Evolutionary conservation across 2,797 vertebrate species (phyloP), one percentile per base, ranked within the genome.

Genomic region (Tarsius wallacei): DNA sequence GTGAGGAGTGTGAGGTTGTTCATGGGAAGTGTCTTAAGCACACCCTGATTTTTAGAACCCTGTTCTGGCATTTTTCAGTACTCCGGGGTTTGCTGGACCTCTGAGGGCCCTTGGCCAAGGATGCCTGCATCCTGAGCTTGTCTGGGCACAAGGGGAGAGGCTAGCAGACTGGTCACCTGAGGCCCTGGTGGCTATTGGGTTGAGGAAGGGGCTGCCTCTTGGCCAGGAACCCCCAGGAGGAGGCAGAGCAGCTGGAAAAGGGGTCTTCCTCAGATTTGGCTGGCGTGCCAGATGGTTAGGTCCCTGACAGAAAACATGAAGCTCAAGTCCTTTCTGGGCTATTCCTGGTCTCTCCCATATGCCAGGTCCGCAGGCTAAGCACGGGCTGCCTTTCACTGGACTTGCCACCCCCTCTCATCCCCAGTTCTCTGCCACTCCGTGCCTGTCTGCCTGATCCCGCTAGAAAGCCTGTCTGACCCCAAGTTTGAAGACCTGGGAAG

Each of bases 11-110:
- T 77, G 90, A 36, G 88, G 82, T 77, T 89, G 57, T 80, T 80
- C 89, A 74, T 61, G 88, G 61, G 47, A 94, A 96, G 73, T 33
- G 55, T 82, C 59, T 73, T 91, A 16, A 77, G 73, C 63, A 81
- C 31, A 28, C 47, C 78, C 66, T 8, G 5, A 26, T 16, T 82
- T 93, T 49, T 77, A 61, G 22, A 68, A 68, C 47, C 42, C 31
- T 22, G 7, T 49, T 36, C 71, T 63, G 84, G 76, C 66, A 22
- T 77, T 68, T 91, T 73, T 89, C 0, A 21, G 63, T 36, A 17
- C 22, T 1, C 33, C 4, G 33, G 42, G 47, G 28, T 31, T 7
- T 42, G 85, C 87, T 88, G 89, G 78, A 24, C 3, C 70, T 24
- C 53, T 3, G 36, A n/a, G 66, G 61, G 59, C n/a, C 73, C 24